Conservation (phyloP, 2,113 vertebrate species). For the Silurus glanis region DNA sequence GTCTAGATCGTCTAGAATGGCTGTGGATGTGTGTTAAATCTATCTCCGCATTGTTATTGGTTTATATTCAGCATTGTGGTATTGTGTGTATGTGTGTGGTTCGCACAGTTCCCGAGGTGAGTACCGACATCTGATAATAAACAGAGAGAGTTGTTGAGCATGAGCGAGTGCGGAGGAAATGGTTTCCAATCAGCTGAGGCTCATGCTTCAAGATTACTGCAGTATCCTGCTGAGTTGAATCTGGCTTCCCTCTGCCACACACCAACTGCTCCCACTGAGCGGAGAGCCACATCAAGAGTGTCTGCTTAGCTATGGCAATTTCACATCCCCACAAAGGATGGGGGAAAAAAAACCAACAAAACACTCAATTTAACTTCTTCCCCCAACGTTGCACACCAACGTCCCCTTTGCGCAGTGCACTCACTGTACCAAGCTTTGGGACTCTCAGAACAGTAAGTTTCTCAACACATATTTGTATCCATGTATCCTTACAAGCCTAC, state of each 20-base stretch:
- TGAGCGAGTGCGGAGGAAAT: constrained; percentile 59
- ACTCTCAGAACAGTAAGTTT: neutral
- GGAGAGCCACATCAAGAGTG: constrained; percentile 29
- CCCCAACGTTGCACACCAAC: neutral
- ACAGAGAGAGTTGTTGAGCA: constrained; percentile 64
- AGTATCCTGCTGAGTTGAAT: constrained; percentile 40
- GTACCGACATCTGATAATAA: constrained; percentile 64
- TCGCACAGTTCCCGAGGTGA: constrained; percentile 43
- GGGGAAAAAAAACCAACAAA: neutral
- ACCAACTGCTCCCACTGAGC: constrained; percentile 39
- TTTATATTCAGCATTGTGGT: neutral
- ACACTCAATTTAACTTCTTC: constrained; percentile 34
- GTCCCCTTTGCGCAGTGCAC: neutral
- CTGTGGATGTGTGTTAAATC: constrained; percentile 18
- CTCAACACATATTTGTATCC: neutral
- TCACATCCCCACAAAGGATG: neutral
- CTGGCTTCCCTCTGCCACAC: constrained; percentile 14
- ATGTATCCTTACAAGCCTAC: neutral
- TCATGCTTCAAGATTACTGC: constrained; percentile 58
- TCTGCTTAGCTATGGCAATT: constrained; percentile 32
- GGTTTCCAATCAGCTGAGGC: constrained; percentile 57
- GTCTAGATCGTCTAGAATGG: constrained; percentile 6
- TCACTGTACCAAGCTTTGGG: neutral
- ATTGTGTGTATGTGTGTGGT: constrained; percentile 8
- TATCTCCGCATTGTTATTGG: neutral